phyloP scores from a whole-genome alignment of 2,113 vertebrate species.

The Abramis brama region DNA sequence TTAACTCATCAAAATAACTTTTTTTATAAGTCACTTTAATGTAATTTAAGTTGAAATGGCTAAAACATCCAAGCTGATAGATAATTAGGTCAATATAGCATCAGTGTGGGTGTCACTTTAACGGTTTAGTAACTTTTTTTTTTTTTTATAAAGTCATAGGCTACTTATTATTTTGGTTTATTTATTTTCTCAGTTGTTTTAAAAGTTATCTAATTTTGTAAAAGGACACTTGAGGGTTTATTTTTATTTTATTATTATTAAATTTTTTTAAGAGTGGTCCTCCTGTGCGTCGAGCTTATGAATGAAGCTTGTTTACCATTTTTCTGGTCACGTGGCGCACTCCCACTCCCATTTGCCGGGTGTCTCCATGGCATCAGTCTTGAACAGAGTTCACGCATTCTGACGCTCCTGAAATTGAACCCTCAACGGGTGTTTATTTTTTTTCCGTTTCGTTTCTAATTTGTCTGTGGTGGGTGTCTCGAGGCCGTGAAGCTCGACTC shows the following conservation, averaged over 20 bases:
- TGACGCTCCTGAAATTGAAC: slow-evolving; percentile 71
- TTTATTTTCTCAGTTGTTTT: neutral
- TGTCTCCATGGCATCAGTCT: slow-evolving; percentile 74
- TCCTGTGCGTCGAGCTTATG: slow-evolving; percentile 69
- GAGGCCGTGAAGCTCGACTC: slow-evolving; percentile 47
- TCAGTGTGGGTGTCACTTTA: neutral
- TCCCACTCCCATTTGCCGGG: slow-evolving; percentile 72
- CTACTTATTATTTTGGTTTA: neutral
- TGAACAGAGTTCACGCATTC: slow-evolving; percentile 63
- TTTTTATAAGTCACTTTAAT: too few species aligned
- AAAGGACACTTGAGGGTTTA: neutral
- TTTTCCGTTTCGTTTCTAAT: slow-evolving; percentile 29
- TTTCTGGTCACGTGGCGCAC: slow-evolving; percentile 73
- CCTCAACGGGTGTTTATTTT: slow-evolving; percentile 32
- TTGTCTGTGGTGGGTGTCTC: slow-evolving; percentile 59
- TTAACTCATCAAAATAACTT: too few species aligned
- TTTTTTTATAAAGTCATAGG: too few species aligned
- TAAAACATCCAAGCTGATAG: neutral
- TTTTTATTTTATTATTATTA: neutral
- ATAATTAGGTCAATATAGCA: neutral
- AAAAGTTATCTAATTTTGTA: neutral
- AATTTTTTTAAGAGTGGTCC: slow-evolving; percentile 38
- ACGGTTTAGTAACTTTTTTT: too few species aligned
- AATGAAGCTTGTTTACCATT: slow-evolving; percentile 81
- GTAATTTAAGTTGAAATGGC: too few species aligned